phyloP scores from a whole-genome alignment of 2,888 invertebrate genomes.

The Andrena marginata region DNA sequence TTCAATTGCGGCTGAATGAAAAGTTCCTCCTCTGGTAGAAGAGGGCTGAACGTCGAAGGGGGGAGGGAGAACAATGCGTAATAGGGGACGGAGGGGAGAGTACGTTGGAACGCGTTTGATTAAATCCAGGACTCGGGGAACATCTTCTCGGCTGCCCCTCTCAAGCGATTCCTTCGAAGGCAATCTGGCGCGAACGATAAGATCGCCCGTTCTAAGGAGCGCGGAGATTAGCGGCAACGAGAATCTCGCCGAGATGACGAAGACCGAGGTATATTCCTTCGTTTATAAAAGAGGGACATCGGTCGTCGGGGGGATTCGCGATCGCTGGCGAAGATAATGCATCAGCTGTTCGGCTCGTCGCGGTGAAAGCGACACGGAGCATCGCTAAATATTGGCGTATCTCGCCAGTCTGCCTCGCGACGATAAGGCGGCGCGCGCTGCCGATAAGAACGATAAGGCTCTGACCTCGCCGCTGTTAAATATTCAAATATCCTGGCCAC shows the following conservation, averaged over 20 bases:
- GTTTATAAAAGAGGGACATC: conserved; percentile 3
- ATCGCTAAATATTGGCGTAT: conserved; percentile 56
- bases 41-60: conserved; percentile 12
- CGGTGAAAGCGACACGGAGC: conserved; percentile 28
- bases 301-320: neutral
- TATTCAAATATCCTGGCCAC: conserved; percentile 34
- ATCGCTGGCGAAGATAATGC: conserved; percentile 27
- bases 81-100: neutral
- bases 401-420: conserved; percentile 29
- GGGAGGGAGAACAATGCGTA: conserved; percentile 40
- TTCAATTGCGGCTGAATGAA: conserved; percentile 42
- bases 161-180: conserved; percentile 12
- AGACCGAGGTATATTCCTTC: neutral
- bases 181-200: conserved; percentile 22
- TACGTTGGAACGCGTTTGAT: conserved; percentile 30
- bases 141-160: neutral
- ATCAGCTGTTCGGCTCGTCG: conserved; percentile 53
- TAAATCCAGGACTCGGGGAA: conserved; percentile 44
- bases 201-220: conserved; percentile 16
- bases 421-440: conserved; percentile 53
- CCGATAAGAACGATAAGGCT: conserved; percentile 55
- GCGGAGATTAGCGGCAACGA: neutral
- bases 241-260: neutral
- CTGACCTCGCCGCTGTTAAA: conserved; percentile 24
- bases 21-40: conserved; percentile 4